Evolutionary conservation across 2,797 vertebrate species (phyloP), one percentile per base, ranked within the genome.

Genomic region (Glyptemys insculpta): DNA sequence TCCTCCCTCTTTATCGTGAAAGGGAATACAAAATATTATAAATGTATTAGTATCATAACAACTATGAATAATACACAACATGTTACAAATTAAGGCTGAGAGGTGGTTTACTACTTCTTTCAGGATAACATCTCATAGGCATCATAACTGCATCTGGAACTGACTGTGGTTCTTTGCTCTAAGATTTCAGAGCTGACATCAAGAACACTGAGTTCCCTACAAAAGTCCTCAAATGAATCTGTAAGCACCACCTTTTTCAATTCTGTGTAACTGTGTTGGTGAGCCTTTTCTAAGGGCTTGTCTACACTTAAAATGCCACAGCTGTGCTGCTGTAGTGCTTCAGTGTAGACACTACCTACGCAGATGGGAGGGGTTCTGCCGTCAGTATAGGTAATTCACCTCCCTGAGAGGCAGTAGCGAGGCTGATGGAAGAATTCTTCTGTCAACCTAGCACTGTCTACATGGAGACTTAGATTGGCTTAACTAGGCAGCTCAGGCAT

Each of bases 231-330:
- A 98, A 96, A 98, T 97, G 96, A 98, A 98, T 97, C 97, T 94
- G 93, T 97, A 97, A 4, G 56, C 95, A 95, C 94, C 93, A 91
- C 88, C 97, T 97, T 97, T 97, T 98, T 97, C 98, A 98, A 96
- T 98, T 98, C 98, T 98, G 96, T 97, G 97, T 98, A 98, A 98
- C 97, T 97, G 97, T 98, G 98, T 98, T 98, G 98, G 98, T 97
- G 99, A 98, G 98, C 98, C 98, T 98, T 93, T 98, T 98, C 98
- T 98, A 98, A 98, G 98, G 56, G 56, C 56, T 29, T 21, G 11
- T 57, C 25, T 29, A 57, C 56, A 57, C 56, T 57, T 57, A 12
- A 57, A 27, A 57, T 57, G 25, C 56, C 56, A 57, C 25, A 29
- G 25, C 25, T 57, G 25, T 57, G 56, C 56, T 57, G 56, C 56